Conservation (phyloP, 2,797 vertebrate species). For the Neosilurus hyrtlii region DNA sequence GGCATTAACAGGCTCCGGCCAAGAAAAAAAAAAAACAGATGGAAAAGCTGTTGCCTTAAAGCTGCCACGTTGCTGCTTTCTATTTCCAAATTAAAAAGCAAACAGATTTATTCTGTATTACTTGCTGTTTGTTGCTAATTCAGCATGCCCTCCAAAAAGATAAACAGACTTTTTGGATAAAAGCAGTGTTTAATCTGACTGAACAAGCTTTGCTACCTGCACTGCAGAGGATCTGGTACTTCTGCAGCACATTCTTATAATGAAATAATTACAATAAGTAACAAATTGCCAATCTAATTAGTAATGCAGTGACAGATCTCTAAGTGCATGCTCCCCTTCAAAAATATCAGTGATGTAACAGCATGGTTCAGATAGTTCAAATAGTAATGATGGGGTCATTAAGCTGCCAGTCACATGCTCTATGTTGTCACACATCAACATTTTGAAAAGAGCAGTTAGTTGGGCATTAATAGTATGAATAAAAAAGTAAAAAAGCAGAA, state of each 20-base stretch:
- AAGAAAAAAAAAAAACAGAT: slow-evolving; percentile 30
- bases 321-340: not conserved
- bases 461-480: too few species aligned
- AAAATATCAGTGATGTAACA: not conserved
- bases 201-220: not conserved
- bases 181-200: slow-evolving; percentile 12
- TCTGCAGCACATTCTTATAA: not conserved
- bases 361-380: not conserved
- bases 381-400: not conserved
- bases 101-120: slow-evolving; percentile 46
- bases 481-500: not conserved
- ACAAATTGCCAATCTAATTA: not conserved
- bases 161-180: slow-evolving; percentile 41
- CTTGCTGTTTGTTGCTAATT: slow-evolving; percentile 47
- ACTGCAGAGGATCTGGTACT: not conserved
- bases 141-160: slow-evolving; percentile 42
- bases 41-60: slow-evolving; percentile 37
- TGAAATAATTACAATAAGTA: not conserved
- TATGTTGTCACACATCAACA: slow-evolving; percentile 4
- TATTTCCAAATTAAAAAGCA: slow-evolving; percentile 51
- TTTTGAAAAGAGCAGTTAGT: not conserved
- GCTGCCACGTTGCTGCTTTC: slow-evolving; percentile 27
- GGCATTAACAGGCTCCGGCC: slow-evolving; percentile 35
- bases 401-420: not conserved
- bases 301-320: not conserved